Conservation (phyloP, 2,797 vertebrate genomes). For the Enteromius mattozi region DNA sequence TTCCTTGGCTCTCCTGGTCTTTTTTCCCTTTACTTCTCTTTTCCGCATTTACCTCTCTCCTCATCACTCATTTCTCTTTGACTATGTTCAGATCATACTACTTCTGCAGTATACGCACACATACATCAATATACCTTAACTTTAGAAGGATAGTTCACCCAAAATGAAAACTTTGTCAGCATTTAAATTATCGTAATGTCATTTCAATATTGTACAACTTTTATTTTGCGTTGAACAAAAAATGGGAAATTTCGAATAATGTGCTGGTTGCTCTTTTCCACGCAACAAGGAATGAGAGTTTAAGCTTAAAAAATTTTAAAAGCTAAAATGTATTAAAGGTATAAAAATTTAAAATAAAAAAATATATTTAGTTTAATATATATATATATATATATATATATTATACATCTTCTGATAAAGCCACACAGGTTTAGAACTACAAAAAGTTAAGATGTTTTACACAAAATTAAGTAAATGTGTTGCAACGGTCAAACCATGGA, state of each 20-base stretch:
- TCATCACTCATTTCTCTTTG: background rate
- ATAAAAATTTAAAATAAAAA: too few relatives aligned
- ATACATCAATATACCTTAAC: background rate
- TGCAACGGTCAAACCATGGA: background rate
- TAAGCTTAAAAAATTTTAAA: too few relatives aligned
- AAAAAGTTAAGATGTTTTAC: background rate
- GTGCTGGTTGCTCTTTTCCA: background rate
- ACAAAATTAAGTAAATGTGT: background rate
- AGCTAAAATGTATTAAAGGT: too few relatives aligned
- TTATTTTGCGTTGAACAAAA: background rate
- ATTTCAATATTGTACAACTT: background rate
- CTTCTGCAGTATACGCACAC: background rate
- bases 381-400: too few relatives aligned
- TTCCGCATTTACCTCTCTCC: background rate
- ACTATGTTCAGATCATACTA: background rate
- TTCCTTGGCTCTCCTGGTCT: slow-evolving; percentile 27
- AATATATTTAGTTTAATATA: too few relatives aligned
- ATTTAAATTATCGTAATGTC: background rate
- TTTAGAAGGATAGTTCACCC: background rate
- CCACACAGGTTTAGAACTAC: background rate
- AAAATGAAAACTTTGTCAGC: background rate
- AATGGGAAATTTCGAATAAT: background rate
- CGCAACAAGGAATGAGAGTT: background rate
- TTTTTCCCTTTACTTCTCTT: slow-evolving; percentile 1
- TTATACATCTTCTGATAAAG: background rate